A percentile compares a stretch with the other conserved stretches of the same genome.
Evolutionary conservation across 2,888 invertebrate genomes (phyloP).

Genomic region (Antheraea yamamai): DNA sequence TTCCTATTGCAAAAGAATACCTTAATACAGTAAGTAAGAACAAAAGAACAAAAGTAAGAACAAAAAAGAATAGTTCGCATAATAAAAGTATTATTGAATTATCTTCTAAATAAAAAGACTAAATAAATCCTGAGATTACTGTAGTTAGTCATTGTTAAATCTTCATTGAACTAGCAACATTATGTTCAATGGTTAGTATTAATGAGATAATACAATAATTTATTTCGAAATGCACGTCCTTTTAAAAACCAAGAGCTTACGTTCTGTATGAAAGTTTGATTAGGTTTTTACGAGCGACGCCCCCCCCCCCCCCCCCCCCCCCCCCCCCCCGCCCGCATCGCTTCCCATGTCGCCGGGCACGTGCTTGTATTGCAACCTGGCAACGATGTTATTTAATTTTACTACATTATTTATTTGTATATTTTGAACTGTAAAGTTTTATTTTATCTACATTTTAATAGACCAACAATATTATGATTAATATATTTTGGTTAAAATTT

Average conservation of each 20-base stretch:
- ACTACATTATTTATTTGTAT: too few species aligned
- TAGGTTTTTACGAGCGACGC: constrained; percentile 41
- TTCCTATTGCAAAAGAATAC: neutral
- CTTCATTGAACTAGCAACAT: neutral
- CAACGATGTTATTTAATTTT: neutral
- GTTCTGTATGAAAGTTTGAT: constrained; percentile 45
- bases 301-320: constrained; percentile 25
- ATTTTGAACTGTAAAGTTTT: neutral
- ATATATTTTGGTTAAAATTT: neutral
- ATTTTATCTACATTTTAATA: neutral
- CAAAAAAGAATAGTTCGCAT: too few species aligned
- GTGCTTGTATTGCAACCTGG: neutral
- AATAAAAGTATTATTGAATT: neutral
- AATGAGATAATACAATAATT: neutral
- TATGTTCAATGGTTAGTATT: neutral
- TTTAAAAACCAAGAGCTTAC: constrained; percentile 1
- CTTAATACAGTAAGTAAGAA: neutral
- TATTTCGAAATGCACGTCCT: neutral
- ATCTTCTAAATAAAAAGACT: neutral
- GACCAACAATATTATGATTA: neutral
- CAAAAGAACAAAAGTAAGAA: too few species aligned
- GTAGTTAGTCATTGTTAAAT: neutral
- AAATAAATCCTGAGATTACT: neutral
- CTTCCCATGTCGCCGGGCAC: neutral
- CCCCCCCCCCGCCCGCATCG: constrained; percentile 5